phyloP scores from a whole-genome alignment of 2,113 vertebrate species.

The Pitta sordida region DNA sequence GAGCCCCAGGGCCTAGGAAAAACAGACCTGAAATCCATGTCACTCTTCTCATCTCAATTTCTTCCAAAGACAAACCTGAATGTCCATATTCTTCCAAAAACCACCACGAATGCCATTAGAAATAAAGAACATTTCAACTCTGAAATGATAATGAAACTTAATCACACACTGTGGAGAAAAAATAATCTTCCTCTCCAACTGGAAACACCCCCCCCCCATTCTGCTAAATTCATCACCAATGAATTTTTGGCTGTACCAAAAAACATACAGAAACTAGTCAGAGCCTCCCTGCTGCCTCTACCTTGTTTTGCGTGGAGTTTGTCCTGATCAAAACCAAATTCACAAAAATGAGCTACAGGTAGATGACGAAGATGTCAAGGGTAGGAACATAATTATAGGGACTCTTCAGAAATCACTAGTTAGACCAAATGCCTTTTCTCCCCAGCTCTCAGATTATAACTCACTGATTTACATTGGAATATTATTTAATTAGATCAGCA shows the following conservation, averaged over 20 bases:
- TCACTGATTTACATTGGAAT: constrained; percentile 49
- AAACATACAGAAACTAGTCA: neutral
- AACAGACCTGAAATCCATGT: neutral
- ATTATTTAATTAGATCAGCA: constrained; percentile 60
- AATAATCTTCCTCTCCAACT: neutral
- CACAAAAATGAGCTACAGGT: neutral
- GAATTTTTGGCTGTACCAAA: neutral
- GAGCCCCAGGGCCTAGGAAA: neutral
- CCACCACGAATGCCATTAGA: neutral
- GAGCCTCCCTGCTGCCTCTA: neutral
- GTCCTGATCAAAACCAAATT: neutral
- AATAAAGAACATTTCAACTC: neutral
- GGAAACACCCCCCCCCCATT: neutral
- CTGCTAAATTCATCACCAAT: neutral
- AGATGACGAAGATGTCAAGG: constrained; percentile 1
- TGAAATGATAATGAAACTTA: neutral
- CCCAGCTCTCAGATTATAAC: constrained; percentile 22
- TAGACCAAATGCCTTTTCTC: constrained; percentile 17
- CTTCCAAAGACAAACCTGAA: neutral
- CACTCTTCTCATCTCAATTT: neutral
- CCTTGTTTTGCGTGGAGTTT: neutral
- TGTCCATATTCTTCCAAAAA: neutral
- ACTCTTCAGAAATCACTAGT: constrained; percentile 35
- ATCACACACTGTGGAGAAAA: neutral
- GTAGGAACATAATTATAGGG: neutral